Evolutionary conservation across 2,797 vertebrate genomes (phyloP), one percentile per base, ranked within the genome.

Genomic region (Tokudaia tokunoshimensis): DNA sequence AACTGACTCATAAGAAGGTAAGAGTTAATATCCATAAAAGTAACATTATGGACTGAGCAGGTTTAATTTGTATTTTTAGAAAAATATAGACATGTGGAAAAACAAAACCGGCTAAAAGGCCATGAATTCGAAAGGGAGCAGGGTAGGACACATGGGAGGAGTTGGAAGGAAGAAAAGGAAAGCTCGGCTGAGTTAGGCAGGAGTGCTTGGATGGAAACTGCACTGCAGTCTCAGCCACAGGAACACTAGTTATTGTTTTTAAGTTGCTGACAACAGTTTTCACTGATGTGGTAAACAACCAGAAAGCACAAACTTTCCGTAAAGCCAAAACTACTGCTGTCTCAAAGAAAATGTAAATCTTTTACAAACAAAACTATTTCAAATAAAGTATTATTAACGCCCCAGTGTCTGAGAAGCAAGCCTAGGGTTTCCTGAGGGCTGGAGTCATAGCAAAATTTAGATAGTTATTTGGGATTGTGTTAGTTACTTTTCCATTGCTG

Each of bases 331-430:
- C 63, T 41, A 75, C 3, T 65, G 57, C 65, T 29, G 15, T 67
- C 29, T 92, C 47, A 95, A 41, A 67, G 75, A 86, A 90, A 90
- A 92, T 10, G 19, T 82, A 41, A 91, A 19, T 31, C 12, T 78
- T 86, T 24, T 65, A 20, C 50, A 80, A 85, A 24, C 17, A 61
- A 61, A 87, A 72, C 47, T 91, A n/a, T 83, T 94, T 86, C 81
- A 65, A 70, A 47, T 70, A 37, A 80, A 92, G 65, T 41, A 34
- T 22, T 90, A 87, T 1, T 65, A 70, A 86, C 70, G 93, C 74
- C 72, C 79, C 47, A 85, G 17, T 41, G 12, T 92, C 93, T 83
- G 15, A 14, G 52, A 61, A 84, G 22, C 26, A 78, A 82, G 41
- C 55, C 4, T 11, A 79, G 61, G 72, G 17, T 59, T 87, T 83